Evolutionary conservation across 2,888 invertebrate genomes (phyloP), one percentile per base, ranked within the genome.

Genomic region (Smittia sp.): DNA sequence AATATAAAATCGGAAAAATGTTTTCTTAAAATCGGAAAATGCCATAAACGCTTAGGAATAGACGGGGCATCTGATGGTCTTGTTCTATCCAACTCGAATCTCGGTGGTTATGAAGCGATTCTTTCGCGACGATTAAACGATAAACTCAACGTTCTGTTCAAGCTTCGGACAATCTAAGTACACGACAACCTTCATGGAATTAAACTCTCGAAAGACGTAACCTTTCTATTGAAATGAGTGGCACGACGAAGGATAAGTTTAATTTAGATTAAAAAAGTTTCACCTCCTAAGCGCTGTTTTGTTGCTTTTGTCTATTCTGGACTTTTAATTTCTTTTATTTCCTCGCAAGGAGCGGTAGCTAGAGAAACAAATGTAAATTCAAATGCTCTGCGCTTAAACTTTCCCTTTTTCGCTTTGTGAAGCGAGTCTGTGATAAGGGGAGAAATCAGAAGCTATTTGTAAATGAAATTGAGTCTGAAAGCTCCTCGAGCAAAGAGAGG

Each of bases 251-350:
- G 58, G 22, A 58, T 13, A 58, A 58, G 58, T 58, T 58, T 58
- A 58, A 58, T 58, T 58, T 58, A 58, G 18, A 58, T 58, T 58
- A 22, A 58, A 58, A 58, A 58, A 58, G 58, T 58, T 58, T 58
- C 32, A 32, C 32, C 32, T 32, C 9, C 32, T 32, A 6, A n/a
- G n/a, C n/a, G n/a, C n/a, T n/a, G n/a, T n/a, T 6, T 32, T 32
- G 32, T 32, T 9, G 3, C 32, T 32, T 32, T 32, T 32, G 32
- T 32, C 32, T 32, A 46, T 46, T 13, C 11, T 46, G 46, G n/a
- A 46, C n/a, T 46, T 46, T 32, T 9, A 32, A 3, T 32, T 15
- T 46, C n/a, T 46, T 46, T 46, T 3, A 6, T n/a, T n/a, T 11
- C 6, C 6, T 11, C 15, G 11, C 6, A 46, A 13, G n/a, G n/a